Percentiles rank a stretch among this genome's conserved stretches.
phyloP scores from a whole-genome alignment of 1,140 invertebrate genomes.

The Epicauta chinensis region DNA sequence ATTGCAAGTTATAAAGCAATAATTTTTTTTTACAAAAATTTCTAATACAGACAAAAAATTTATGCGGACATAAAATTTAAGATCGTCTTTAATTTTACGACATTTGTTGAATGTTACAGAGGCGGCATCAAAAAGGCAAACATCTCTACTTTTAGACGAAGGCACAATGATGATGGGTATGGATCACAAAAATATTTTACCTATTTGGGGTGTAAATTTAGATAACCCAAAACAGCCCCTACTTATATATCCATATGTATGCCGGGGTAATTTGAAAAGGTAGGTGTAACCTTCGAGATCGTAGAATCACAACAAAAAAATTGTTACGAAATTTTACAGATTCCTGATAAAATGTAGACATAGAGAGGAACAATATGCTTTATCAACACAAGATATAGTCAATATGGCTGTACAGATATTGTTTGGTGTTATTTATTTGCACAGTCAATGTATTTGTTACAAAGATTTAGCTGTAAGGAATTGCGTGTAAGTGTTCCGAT shows the following conservation, averaged over 20 bases:
- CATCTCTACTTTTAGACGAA: slow-evolving; percentile 74
- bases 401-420: slow-evolving; percentile 84
- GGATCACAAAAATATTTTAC: slow-evolving; percentile 74
- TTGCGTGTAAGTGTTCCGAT: slow-evolving; percentile 68
- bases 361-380: slow-evolving; percentile 52
- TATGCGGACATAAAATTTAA: slow-evolving; percentile 3
- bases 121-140: slow-evolving; percentile 74
- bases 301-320: slow-evolving; percentile 4
- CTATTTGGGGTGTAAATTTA: slow-evolving; percentile 73
- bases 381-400: slow-evolving; percentile 79
- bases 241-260: slow-evolving; percentile 72
- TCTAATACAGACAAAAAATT: neutral
- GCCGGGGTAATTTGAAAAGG: slow-evolving; percentile 85
- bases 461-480: slow-evolving; percentile 87
- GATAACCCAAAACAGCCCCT: slow-evolving; percentile 68
- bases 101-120: slow-evolving; percentile 46
- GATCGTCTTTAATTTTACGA: neutral
- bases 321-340: slow-evolving; percentile 39
- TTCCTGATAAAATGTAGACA: slow-evolving; percentile 59
- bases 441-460: slow-evolving; percentile 81
- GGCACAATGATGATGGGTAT: slow-evolving; percentile 77
- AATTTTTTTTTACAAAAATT: too few species aligned
- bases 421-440: slow-evolving; percentile 81
- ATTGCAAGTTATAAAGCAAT: too few species aligned
- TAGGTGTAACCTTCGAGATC: slow-evolving; percentile 37